Conservation (phyloP, 1,140 invertebrate genomes). For the Goniozus legneri region DNA sequence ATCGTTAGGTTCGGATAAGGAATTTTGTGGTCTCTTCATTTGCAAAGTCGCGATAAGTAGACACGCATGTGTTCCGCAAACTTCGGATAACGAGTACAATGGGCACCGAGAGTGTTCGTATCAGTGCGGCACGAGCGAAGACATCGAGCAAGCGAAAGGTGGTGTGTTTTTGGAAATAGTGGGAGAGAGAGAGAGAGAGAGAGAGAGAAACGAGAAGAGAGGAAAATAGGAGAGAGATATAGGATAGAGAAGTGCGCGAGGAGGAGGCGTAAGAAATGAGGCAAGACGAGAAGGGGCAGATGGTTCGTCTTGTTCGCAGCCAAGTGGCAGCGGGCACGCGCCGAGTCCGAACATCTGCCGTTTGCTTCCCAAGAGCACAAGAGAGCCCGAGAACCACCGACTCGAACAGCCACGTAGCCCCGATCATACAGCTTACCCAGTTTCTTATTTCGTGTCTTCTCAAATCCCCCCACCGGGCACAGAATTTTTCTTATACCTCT, state of each 20-base stretch:
- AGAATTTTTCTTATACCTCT: slow-evolving; percentile 6
- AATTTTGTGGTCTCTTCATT: too few species aligned
- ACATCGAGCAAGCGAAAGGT: too few species aligned
- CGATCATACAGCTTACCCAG: neutral
- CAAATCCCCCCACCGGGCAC: neutral
- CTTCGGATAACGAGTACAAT: too few species aligned
- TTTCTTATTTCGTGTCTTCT: slow-evolving; percentile 13
- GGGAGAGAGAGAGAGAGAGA: neutral
- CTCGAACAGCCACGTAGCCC: slow-evolving; percentile 3
- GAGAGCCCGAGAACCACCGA: slow-evolving; percentile 27
- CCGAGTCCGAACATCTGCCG: slow-evolving; percentile 47
- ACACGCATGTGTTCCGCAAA: too few species aligned
- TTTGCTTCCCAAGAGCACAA: slow-evolving; percentile 29
- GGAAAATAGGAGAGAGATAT: slow-evolving; percentile 8
- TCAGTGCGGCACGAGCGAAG: too few species aligned
- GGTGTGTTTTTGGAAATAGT: neutral
- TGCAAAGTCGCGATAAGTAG: too few species aligned
- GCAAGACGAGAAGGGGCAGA: slow-evolving; percentile 41
- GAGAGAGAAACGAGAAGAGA: neutral
- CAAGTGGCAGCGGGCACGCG: slow-evolving; percentile 53
- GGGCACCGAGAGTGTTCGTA: too few species aligned
- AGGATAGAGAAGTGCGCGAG: slow-evolving; percentile 5
- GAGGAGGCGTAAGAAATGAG: slow-evolving; percentile 26
- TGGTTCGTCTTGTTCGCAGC: slow-evolving; percentile 50
- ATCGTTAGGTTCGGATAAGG: too few species aligned